These are phyloP conservation scores for Salvator merianae DNA, from an alignment of 2,113 vertebrate genomes.

Conservation along the genomic window DNA sequence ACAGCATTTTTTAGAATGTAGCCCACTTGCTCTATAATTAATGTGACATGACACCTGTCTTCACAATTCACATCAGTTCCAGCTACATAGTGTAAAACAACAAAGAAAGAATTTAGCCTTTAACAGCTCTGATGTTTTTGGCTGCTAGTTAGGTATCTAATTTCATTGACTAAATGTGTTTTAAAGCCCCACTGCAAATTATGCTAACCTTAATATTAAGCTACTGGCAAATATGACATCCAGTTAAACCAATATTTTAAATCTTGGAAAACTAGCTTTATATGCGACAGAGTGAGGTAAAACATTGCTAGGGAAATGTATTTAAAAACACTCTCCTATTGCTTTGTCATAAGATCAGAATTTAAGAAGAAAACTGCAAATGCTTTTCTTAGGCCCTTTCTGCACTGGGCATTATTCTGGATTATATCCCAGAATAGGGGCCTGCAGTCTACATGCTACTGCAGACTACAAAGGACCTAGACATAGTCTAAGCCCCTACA, in stretches of 20 bases:
- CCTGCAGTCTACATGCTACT: too few species aligned
- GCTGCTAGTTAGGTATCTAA: background rate
- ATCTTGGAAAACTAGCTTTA: background rate
- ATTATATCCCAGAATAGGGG: too few species aligned
- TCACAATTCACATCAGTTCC: background rate
- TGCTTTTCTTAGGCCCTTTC: background rate
- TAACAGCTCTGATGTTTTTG: background rate
- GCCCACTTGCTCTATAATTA: background rate
- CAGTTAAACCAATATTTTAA: background rate
- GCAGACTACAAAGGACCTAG: too few species aligned
- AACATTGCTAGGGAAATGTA: background rate
- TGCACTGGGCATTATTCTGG: background rate
- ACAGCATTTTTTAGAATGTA: conserved; percentile 9
- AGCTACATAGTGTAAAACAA: conserved; percentile 1
- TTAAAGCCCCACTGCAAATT: background rate
- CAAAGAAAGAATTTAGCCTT: background rate
- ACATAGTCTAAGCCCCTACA: too few species aligned
- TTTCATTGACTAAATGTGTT: background rate
- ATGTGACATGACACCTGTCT: conserved; percentile 13
- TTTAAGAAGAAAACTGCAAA: too few species aligned
- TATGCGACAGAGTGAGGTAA: background rate
- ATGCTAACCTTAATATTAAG: background rate
- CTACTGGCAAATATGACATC: background rate
- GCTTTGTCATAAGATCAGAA: background rate
- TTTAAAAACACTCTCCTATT: background rate